phyloP scores from a whole-genome alignment of 2,113 vertebrate genomes.

The Trachemys scripta region DNA sequence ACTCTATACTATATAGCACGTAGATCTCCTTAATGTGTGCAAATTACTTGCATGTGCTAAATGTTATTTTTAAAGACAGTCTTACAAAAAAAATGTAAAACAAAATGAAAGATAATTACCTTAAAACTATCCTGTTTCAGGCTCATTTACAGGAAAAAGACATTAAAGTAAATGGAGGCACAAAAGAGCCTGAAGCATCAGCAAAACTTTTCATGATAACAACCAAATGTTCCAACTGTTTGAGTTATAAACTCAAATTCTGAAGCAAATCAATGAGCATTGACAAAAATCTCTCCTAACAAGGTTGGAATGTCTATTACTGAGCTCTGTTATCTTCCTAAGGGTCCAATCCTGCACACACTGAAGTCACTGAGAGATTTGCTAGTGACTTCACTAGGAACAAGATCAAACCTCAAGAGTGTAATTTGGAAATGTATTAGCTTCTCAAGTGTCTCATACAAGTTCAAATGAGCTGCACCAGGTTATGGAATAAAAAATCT shows the following conservation, averaged over 20 bases:
- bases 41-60: slow-evolving; percentile 57
- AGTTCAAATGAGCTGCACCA: slow-evolving; percentile 38
- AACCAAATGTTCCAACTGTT: background rate
- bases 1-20: background rate
- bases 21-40: slow-evolving; percentile 54
- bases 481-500: background rate
- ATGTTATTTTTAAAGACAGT: slow-evolving; percentile 46
- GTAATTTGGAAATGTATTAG: background rate
- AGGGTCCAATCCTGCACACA: background rate
- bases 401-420: slow-evolving; percentile 5
- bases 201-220: slow-evolving; percentile 41
- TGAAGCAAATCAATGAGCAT: slow-evolving; percentile 32
- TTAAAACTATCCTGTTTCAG: slow-evolving; percentile 41
- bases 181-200: slow-evolving; percentile 15
- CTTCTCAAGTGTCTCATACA: background rate
- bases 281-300: slow-evolving; percentile 23
- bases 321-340: slow-evolving; percentile 32
- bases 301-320: slow-evolving; percentile 28
- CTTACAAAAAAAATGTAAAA: slow-evolving; percentile 52
- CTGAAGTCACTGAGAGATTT: background rate
- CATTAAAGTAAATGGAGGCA: slow-evolving; percentile 37
- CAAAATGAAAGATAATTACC: slow-evolving; percentile 64
- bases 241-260: background rate
- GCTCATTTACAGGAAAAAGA: slow-evolving; percentile 42
- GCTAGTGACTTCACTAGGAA: slow-evolving; percentile 11